Conservation (phyloP, 2,797 vertebrate genomes). For the Sciurus carolinensis region DNA sequence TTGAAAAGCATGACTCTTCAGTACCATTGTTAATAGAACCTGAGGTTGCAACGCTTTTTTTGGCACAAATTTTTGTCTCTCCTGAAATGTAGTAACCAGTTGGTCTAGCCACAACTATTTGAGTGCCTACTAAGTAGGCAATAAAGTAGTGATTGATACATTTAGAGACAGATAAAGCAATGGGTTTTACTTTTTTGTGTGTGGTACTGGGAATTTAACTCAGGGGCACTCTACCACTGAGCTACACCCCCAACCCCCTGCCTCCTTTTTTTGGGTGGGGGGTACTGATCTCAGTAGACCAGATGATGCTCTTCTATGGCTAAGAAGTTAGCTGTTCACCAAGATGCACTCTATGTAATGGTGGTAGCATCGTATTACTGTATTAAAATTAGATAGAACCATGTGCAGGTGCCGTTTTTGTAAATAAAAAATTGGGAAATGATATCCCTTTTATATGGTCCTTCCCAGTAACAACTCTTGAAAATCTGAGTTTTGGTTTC, state of each 20-base stretch:
- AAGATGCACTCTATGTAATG: neutral
- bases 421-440: neutral
- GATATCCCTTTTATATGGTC: neutral
- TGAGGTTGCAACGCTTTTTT: neutral
- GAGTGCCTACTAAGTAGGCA: neutral
- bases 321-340: neutral
- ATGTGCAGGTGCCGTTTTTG: neutral
- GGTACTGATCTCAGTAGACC: neutral
- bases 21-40: neutral
- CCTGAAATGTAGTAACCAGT: neutral
- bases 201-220: too few relatives aligned
- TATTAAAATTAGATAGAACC: neutral
- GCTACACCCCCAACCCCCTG: too few relatives aligned
- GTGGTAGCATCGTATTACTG: neutral
- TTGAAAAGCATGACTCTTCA: slow-evolving; percentile 29
- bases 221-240: too few relatives aligned
- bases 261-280: too few relatives aligned
- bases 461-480: neutral
- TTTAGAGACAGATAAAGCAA: neutral
- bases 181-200: slow-evolving; percentile 30
- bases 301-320: neutral
- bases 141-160: neutral
- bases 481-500: neutral
- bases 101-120: neutral
- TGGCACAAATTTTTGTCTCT: slow-evolving; percentile 27